Conservation (phyloP, 30 jellyfish, hydroid and myxozoan species). For the Aurelia coerulea region DNA sequence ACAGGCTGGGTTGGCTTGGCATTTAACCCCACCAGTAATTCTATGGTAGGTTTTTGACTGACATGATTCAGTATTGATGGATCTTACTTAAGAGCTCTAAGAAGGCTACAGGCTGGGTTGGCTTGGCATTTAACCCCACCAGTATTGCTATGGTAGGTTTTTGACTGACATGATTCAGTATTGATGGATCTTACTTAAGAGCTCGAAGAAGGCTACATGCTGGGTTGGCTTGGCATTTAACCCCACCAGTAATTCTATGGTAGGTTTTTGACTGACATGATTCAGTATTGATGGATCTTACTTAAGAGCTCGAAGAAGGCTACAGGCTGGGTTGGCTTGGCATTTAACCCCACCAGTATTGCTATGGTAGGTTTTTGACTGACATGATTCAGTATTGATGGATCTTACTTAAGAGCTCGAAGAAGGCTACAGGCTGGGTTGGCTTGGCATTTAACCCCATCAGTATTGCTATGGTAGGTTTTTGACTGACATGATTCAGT, state of each 20-base stretch:
- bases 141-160: background rate
- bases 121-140: conserved; percentile 20
- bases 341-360: background rate
- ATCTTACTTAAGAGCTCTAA: background rate
- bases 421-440: conserved; percentile 7
- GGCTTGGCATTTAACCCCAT: conserved; percentile 26
- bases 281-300: too few relatives aligned
- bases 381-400: too few relatives aligned
- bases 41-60: background rate
- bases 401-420: too few relatives aligned
- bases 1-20: conserved; percentile 36
- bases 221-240: conserved; percentile 34
- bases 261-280: background rate
- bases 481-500: too few relatives aligned
- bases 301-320: background rate
- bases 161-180: too few relatives aligned
- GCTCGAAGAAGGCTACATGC: background rate
- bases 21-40: background rate
- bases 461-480: background rate
- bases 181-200: too few relatives aligned
- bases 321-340: conserved; percentile 32
- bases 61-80: too few relatives aligned
- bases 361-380: background rate
- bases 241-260: background rate
- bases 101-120: conserved; percentile 16